Conservation (phyloP, 2,797 vertebrate genomes). For the Melanogrammus aeglefinus region DNA sequence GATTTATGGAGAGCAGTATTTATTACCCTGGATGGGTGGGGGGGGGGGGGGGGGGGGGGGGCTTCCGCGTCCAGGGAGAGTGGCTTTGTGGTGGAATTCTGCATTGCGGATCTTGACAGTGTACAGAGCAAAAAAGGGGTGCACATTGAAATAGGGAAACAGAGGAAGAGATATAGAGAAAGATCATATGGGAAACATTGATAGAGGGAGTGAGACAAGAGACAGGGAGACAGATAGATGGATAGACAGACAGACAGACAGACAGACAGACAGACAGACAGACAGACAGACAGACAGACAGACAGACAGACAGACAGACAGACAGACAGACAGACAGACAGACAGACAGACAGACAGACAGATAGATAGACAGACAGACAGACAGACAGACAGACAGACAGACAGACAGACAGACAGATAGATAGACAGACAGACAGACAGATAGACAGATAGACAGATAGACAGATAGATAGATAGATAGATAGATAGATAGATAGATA, state of each 20-base stretch:
- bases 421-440: no score
- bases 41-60: slow-evolving; percentile 15
- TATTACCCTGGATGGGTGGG: slow-evolving; percentile 55
- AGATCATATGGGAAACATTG: neutral
- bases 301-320: no score
- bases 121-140: neutral
- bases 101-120: neutral
- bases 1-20: slow-evolving; percentile 62
- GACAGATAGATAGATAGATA: no score
- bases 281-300: neutral
- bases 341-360: no score
- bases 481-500: no score
- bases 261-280: neutral
- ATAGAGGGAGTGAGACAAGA: no score
- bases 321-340: no score
- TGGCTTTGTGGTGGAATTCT: slow-evolving; percentile 4
- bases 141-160: neutral
- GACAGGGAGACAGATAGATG: neutral
- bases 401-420: no score
- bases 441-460: no score
- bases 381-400: no score
- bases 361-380: no score
- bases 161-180: neutral
- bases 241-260: neutral
- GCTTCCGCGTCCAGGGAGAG: neutral